Percentiles rank a stretch among this genome's conserved stretches.
Evolutionary conservation across 2,113 vertebrate species (phyloP).

Genomic region (Austrofundulus limnaeus): DNA sequence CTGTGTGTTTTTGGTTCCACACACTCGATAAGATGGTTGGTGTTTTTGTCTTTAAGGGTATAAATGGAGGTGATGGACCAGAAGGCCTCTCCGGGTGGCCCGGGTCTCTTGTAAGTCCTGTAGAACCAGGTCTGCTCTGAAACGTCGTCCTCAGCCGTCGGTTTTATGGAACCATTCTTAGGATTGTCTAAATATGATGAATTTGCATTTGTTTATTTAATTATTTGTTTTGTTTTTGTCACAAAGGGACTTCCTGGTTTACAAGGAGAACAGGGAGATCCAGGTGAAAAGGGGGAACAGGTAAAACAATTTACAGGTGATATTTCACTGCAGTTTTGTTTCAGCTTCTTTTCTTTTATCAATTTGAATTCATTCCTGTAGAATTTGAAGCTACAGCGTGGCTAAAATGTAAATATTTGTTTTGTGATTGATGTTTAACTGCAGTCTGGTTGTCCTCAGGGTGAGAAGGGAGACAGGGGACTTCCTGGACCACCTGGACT

Average conservation of each 20-base stretch:
- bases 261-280: constrained; percentile 77
- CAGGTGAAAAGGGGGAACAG: constrained; percentile 79
- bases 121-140: background rate
- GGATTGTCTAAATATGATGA: too few relatives aligned
- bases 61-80: constrained; percentile 73
- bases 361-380: too few relatives aligned
- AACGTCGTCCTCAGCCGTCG: background rate
- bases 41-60: constrained; percentile 74
- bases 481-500: constrained; percentile 77
- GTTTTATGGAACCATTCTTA: too few relatives aligned
- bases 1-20: background rate
- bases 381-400: background rate
- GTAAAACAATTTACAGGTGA: constrained; percentile 84
- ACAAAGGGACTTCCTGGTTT: constrained; percentile 80
- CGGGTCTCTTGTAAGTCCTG: constrained; percentile 81
- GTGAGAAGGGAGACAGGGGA: constrained; percentile 82
- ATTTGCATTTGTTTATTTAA: background rate
- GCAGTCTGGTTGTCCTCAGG: constrained; percentile 69
- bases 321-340: background rate
- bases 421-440: background rate
- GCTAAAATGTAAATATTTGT: too few relatives aligned
- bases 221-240: constrained; percentile 23
- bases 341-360: too few relatives aligned
- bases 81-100: constrained; percentile 78
- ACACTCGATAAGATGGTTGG: background rate